Base-by-base conservation (phyloP, 1,140 invertebrate species). In the Aphidius gifuensis region DNA sequence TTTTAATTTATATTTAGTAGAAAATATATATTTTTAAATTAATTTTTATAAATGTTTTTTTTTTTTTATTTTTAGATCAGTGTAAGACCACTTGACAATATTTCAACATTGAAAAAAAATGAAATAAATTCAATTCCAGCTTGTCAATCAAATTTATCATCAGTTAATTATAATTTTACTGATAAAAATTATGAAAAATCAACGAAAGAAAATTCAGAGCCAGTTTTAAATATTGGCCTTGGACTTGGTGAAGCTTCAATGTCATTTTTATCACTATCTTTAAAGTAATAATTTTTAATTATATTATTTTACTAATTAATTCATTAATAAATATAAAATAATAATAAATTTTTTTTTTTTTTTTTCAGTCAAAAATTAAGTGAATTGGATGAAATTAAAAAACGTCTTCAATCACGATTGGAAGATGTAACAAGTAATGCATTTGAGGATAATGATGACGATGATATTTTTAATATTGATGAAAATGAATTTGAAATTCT, bases 381-480 rank as follows among this genome's bases (percentile, higher is more conserved):
- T 0, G 86, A 87, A 73, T 61, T 87, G 16, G 84, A 87, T 66
- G 83, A 86, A 74, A 87, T 87, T 45, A 86, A 84, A 8, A 80
- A 85, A 71, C 74, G 86, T 56, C 66, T 87, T 39, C 75, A 82
- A 47, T 79, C 80, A 7, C 80, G 86, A 60, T 70, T 87, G 23
- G 80, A 80, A 32, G 81, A 85, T 65, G 84, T 87, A 1, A 86
- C 85, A 5, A 79, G 76, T 9, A 81, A 80, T 3, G 82, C 83
- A 58, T 79, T 83, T 61, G 79, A 85, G 16, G 82, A 81, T 61
- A 78, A 81, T 55, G 76, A 82, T 60, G 80, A 83, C 60, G 82
- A 86, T 60, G 85, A 85, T 65, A 84, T 85, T 38, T 60, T 67
- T 6, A 69, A 69, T n/a, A 71, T 78, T 6, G 66, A 60, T 16